These are phyloP conservation scores for Caenorhabditis wallacei DNA, from an alignment of 2,888 invertebrate species.

Conservation along the genomic window DNA sequence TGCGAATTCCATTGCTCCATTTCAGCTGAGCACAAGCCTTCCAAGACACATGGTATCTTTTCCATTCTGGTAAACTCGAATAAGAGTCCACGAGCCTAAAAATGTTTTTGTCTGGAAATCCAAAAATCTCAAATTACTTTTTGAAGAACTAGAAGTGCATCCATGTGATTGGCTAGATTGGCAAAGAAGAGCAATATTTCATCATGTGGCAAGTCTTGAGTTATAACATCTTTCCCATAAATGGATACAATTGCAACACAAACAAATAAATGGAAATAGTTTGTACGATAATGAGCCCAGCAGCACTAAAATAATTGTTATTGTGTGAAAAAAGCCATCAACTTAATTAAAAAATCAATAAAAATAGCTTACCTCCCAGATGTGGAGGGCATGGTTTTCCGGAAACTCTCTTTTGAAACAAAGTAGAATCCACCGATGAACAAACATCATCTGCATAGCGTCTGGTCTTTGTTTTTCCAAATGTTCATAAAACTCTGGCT, in stretches of 20 bases:
- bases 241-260: conserved; percentile 94
- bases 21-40: conserved; percentile 85
- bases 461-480: conserved; percentile 87
- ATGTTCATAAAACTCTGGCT: conserved; percentile 93
- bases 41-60: conserved; percentile 92
- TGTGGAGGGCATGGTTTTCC: conserved; percentile 78
- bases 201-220: conserved; percentile 93
- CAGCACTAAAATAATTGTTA: conserved; percentile 88
- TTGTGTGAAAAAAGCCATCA: not conserved
- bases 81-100: conserved; percentile 90
- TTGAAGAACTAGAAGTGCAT: conserved; percentile 91
- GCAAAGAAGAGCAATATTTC: conserved; percentile 96
- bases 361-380: conserved; percentile 81
- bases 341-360: no score
- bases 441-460: conserved; percentile 92
- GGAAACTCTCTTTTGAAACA: conserved; percentile 87
- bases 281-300: conserved; percentile 96
- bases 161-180: conserved; percentile 97
- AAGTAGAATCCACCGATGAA: conserved; percentile 95
- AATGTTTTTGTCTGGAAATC: conserved; percentile 9
- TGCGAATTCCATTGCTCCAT: conserved; percentile 80
- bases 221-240: conserved; percentile 89
- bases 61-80: conserved; percentile 93
- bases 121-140: conserved; percentile 87
- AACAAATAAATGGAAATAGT: conserved; percentile 96